Percentiles rank a stretch among this genome's conserved stretches.
These are phyloP conservation scores for Synaphobranchus kaupii DNA, from an alignment of 2,797 vertebrate genomes.

Conservation along the genomic window DNA sequence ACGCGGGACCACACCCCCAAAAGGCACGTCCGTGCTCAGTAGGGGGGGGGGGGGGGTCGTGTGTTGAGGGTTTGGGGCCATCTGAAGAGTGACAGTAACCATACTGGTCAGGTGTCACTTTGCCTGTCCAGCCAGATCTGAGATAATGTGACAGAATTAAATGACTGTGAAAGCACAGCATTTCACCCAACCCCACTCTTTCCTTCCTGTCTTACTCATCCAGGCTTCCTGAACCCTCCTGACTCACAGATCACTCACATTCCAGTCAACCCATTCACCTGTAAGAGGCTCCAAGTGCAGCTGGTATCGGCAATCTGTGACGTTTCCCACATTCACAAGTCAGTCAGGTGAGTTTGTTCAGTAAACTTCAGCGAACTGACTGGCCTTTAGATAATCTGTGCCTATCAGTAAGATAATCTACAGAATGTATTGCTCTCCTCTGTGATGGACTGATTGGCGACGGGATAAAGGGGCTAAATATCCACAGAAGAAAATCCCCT, in stretches of 20 bases:
- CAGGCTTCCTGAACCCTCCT: neutral
- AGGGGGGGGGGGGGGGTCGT: neutral
- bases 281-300: too few relatives aligned
- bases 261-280: too few relatives aligned
- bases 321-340: too few relatives aligned
- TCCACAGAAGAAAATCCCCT: too few relatives aligned
- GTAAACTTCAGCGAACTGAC: too few relatives aligned
- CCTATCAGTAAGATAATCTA: too few relatives aligned
- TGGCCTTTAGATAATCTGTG: too few relatives aligned
- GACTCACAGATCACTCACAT: neutral
- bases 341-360: too few relatives aligned
- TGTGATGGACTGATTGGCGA: too few relatives aligned
- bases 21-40: neutral
- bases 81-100: neutral
- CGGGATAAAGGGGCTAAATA: too few relatives aligned
- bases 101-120: neutral
- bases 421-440: too few relatives aligned
- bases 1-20: neutral
- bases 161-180: neutral
- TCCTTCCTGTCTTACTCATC: neutral
- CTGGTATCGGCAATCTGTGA: too few relatives aligned
- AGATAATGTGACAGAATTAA: neutral
- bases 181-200: neutral
- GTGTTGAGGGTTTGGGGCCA: neutral
- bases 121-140: neutral